Percentiles rank a stretch among this genome's conserved stretches.
Evolutionary conservation across 2,797 vertebrate species (phyloP).

Genomic region (Remorina albescens): DNA sequence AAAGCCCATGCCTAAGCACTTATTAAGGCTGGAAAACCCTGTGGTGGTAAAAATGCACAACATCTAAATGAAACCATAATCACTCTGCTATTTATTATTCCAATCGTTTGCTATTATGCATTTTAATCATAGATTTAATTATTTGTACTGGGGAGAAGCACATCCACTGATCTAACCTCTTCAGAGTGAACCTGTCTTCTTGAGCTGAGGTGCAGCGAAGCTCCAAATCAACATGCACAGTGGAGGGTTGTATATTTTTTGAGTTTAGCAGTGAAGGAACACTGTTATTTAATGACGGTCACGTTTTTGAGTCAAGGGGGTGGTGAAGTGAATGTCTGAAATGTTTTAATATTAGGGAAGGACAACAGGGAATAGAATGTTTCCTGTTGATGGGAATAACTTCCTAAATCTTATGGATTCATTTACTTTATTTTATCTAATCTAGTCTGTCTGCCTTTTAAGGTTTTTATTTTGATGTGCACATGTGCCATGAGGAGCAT

Average conservation of each 20-base stretch:
- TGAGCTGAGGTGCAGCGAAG: neutral
- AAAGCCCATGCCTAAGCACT: conserved; percentile 27
- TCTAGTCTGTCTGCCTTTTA: neutral
- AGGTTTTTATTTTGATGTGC: neutral
- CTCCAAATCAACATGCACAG: conserved; percentile 1
- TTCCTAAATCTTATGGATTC: neutral
- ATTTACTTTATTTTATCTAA: conserved; percentile 10
- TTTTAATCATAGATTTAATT: conserved; percentile 69
- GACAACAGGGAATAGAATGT: neutral
- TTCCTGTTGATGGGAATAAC: neutral
- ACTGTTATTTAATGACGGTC: neutral
- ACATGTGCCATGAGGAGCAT: neutral
- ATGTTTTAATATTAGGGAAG: neutral
- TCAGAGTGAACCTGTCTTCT: conserved; percentile 10
- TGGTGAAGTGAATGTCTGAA: neutral
- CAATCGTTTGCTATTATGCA: conserved; percentile 52
- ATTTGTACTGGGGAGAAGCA: conserved; percentile 43
- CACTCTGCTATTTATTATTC: conserved; percentile 64
- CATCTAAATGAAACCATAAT: conserved; percentile 63
- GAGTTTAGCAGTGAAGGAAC: neutral
- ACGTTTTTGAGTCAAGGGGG: neutral
- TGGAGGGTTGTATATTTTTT: neutral
- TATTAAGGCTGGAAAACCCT: conserved; percentile 52
- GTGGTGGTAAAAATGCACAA: conserved; percentile 52
- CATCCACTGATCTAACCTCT: conserved; percentile 9